Evolutionary conservation across 1,140 invertebrate species (phyloP), one percentile per base, ranked within the genome.

Genomic region (Orius insidiosus): DNA sequence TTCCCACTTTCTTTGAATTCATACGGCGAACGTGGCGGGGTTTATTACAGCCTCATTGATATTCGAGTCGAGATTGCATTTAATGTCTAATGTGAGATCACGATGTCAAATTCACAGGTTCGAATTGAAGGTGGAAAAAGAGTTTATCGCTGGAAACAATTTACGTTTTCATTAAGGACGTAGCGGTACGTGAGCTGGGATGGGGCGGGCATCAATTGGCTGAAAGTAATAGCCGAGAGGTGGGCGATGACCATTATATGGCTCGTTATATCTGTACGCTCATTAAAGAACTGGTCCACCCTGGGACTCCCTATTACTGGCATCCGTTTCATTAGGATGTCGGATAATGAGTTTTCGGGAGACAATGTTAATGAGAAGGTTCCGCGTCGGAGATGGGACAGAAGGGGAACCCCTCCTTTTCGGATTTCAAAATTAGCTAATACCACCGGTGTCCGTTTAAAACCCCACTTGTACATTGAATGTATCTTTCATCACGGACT

Each of bases 281-380:
- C 41, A 43, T 43, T 43, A 43, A 43, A 43, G 41, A 43, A 43
- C 18, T 43, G 41, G 41, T 43, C 41, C 41, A 43, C 41, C n/a
- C 41, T 24, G 41, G 24, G 24, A 18, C 45, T 14, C 34, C 37
- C 48, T 38, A 45, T 49, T 50, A 50, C 49, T 18, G 49, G 49
- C 49, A 50, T 50, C 44, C 49, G 49, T 50, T 50, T 50, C 49
- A 50, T 50, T 50, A 50, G 45, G 44, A 50, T 50, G 43, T 46
- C 38, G 41, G 49, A 50, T 50, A 50, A 50, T 50, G 49, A 50
- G 49, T 50, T 50, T 50, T 50, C 38, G 49, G 49, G 39, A 50
- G 43, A 50, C 49, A 50, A 50, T 50, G 49, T 50, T 50, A 50
- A 50, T 50, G 49, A 50, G 41, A 43, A 43, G 16, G 24, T 24